Percentiles rank a stretch among this genome's conserved stretches.
These are phyloP conservation scores for Lanistes nyassanus DNA, from an alignment of 1,140 invertebrate species.

Conservation along the genomic window DNA sequence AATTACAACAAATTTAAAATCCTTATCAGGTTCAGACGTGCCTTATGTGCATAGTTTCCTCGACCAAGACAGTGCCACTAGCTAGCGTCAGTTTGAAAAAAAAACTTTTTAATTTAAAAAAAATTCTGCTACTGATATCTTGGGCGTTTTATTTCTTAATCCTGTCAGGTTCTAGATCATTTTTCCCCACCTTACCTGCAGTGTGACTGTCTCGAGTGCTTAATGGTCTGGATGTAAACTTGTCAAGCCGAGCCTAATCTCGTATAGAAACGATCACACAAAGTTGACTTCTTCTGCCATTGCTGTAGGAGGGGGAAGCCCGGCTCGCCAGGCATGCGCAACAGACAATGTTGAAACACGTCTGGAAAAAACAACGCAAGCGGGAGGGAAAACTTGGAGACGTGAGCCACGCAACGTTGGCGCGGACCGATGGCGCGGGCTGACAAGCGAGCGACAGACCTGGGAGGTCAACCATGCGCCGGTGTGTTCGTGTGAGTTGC, in stretches of 20 bases:
- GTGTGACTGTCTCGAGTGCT: conserved; percentile 14
- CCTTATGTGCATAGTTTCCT: too few relatives aligned
- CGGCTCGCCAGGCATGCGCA: conserved; percentile 5
- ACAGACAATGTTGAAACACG: conserved; percentile 1
- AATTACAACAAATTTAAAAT: too few relatives aligned
- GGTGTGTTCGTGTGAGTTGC: too few relatives aligned
- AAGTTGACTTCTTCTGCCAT: conserved; percentile 23
- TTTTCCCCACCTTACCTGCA: conserved; percentile 9
- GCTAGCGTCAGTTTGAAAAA: too few relatives aligned
- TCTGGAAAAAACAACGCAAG: background rate
- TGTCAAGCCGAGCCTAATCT: conserved; percentile 22
- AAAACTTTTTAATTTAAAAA: too few relatives aligned
- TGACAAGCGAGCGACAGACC: too few relatives aligned
- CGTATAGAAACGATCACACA: conserved; percentile 23
- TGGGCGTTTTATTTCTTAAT: background rate
- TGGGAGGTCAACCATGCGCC: too few relatives aligned
- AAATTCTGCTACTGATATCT: too few relatives aligned
- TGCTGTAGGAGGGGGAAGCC: background rate
- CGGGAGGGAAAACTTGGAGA: background rate
- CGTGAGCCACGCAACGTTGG: too few relatives aligned
- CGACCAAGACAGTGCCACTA: too few relatives aligned
- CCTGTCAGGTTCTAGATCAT: conserved; percentile 18
- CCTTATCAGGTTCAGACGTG: too few relatives aligned
- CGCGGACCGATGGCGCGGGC: too few relatives aligned
- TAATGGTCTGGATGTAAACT: conserved; percentile 22